Evolutionary conservation across 2,888 invertebrate species (phyloP).

Genomic region (Drosophila neotestacea): DNA sequence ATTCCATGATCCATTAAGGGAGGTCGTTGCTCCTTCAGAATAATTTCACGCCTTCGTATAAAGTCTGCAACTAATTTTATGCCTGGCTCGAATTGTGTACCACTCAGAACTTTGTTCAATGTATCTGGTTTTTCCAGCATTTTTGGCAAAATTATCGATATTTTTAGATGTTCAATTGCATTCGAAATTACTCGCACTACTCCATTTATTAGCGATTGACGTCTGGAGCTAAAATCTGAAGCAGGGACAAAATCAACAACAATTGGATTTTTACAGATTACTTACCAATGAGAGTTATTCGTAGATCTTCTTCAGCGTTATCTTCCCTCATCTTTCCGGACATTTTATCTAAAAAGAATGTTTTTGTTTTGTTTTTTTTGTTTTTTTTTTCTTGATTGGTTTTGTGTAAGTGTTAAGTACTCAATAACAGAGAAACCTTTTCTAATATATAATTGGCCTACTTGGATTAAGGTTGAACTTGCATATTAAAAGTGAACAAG

Average conservation of each 20-base stretch:
- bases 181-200: constrained; percentile 42
- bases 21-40: constrained; percentile 40
- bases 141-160: constrained; percentile 61
- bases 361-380: neutral
- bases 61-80: constrained; percentile 51
- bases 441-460: neutral
- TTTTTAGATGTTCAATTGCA: constrained; percentile 54
- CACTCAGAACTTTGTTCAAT: constrained; percentile 22
- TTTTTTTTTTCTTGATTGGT: neutral
- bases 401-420: neutral
- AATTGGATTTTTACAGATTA: neutral
- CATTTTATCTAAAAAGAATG: constrained; percentile 11
- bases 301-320: constrained; percentile 6
- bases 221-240: constrained; percentile 55
- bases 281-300: constrained; percentile 23
- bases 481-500: neutral
- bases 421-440: no score
- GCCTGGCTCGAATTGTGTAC: constrained; percentile 39
- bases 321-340: neutral
- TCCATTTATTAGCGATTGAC: constrained; percentile 37
- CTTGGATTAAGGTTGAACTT: neutral
- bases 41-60: constrained; percentile 39
- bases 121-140: constrained; percentile 34
- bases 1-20: constrained; percentile 59
- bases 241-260: neutral